Conservation (phyloP, 2,888 invertebrate species). For the Heliconius ismenius region DNA sequence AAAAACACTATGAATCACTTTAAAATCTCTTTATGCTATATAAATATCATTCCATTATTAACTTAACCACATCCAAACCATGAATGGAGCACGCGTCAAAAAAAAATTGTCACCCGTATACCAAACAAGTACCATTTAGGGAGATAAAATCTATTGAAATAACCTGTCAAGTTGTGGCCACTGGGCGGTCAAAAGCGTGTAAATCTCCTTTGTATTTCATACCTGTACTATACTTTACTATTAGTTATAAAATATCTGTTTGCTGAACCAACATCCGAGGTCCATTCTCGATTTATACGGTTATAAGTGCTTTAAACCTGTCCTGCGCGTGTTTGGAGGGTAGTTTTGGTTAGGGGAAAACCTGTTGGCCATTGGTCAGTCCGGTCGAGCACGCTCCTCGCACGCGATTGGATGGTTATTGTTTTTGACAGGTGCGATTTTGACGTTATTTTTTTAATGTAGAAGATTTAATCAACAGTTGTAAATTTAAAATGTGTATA, state of each 20-base stretch:
- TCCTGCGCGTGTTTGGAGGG: constrained; percentile 48
- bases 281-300: constrained; percentile 68
- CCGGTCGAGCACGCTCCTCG: constrained; percentile 40
- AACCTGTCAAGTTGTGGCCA: constrained; percentile 65
- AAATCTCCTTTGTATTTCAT: constrained; percentile 62
- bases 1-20: background rate
- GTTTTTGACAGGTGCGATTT: constrained; percentile 62
- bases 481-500: background rate
- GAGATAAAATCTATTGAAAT: constrained; percentile 70
- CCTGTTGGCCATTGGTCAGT: constrained; percentile 77
- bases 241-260: constrained; percentile 65
- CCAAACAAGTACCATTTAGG: constrained; percentile 58
- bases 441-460: background rate
- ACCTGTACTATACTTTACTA: constrained; percentile 62
- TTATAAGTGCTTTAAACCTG: constrained; percentile 54
- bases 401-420: constrained; percentile 56
- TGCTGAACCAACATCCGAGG: constrained; percentile 76
- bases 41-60: constrained; percentile 41
- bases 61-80: constrained; percentile 53
- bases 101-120: constrained; percentile 54
- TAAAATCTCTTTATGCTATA: constrained; percentile 30
- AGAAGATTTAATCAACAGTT: background rate
- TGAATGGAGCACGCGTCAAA: constrained; percentile 67
- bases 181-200: constrained; percentile 76
- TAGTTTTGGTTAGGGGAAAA: constrained; percentile 62